Evolutionary conservation across 2,797 vertebrate genomes (phyloP), one percentile per base, ranked within the genome.

Genomic region (Jordanella pulchra): DNA sequence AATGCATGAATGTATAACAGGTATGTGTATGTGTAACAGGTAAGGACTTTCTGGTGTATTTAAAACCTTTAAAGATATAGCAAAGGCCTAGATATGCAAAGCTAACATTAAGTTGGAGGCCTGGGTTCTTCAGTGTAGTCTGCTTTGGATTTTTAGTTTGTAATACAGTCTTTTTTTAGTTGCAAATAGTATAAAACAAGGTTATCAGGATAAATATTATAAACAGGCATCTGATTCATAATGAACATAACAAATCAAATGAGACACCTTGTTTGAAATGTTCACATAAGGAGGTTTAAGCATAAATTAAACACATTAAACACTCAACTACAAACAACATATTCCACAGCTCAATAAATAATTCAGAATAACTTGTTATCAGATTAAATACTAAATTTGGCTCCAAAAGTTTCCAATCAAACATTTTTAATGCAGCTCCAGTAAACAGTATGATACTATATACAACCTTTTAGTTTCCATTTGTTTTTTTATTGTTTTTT

Each of bases 371-470:
- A 18, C 27, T 35, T 6, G 15, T 35, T 15, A 15, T 30, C 28
- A 58, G 18, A 3, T 15, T 18, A 21, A 27, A 12, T 30, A 58
- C 55, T 21, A 56, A 30, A 30, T 56, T 9, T 30, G 27, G 55
- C 28, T 30, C 9, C 55, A 18, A 17, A 58, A 15, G 15, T 17
- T 32, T 39, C 5, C 35, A 39, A 39, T 5, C 55, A 17, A 48
- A 48, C 55, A 32, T 32, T 71, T 82, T 15, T 67, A 68, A 58
- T 78, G 72, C 80, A 64, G 72, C 65, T 83, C 84, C 54, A 79
- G 77, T 79, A 82, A 78, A 86, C 76, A 77, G 81, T 54, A 70
- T 65, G 77, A 73, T 67, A 84, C 39, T 68, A 83, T 78, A 78
- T 70, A 73, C 74, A 56, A 64, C 68, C 72, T 78, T 79, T 74